A percentile compares a stretch with the other conserved stretches of the same genome.
Evolutionary conservation across 2,888 invertebrate species (phyloP).

Genomic region (Bembecia ichneumoniformis): DNA sequence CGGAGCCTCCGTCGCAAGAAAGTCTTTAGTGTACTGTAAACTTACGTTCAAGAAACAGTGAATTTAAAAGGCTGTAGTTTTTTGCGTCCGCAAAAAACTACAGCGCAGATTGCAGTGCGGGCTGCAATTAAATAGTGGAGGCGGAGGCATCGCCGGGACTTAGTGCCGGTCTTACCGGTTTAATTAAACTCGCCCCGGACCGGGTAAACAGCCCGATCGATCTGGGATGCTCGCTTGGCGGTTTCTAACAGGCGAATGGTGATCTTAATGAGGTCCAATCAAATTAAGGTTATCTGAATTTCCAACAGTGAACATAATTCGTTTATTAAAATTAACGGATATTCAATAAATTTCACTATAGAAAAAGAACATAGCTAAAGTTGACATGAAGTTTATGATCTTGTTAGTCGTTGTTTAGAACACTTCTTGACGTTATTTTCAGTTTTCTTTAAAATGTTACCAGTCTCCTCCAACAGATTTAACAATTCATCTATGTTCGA

Average conservation of each 20-base stretch:
- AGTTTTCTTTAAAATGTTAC: no score
- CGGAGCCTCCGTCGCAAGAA: no score
- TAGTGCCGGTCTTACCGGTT: conserved; percentile 3
- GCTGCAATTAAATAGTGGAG: conserved; percentile 4
- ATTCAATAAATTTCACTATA: no score
- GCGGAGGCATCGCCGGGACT: conserved; percentile 1
- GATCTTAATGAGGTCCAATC: neutral
- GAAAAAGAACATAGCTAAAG: no score
- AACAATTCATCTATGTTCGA: no score
- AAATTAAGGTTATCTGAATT: neutral
- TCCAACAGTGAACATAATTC: neutral
- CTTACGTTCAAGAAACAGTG: conserved; percentile 4
- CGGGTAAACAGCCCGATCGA: conserved; percentile 7
- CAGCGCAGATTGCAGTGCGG: conserved; percentile 2
- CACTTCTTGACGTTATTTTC: no score
- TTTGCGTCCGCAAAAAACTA: conserved; percentile 6
- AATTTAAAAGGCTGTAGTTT: conserved; percentile 3
- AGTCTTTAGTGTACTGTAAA: neutral
- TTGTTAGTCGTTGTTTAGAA: no score
- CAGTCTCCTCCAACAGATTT: no score
- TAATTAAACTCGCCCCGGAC: conserved; percentile 11
- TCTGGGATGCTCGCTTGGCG: conserved; percentile 1
- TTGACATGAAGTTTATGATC: no score
- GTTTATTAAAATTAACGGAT: no score
- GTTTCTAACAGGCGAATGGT: conserved; percentile 1